These are phyloP conservation scores for Nannobrachium achirus DNA, from an alignment of 2,113 vertebrate genomes.

Conservation along the genomic window DNA sequence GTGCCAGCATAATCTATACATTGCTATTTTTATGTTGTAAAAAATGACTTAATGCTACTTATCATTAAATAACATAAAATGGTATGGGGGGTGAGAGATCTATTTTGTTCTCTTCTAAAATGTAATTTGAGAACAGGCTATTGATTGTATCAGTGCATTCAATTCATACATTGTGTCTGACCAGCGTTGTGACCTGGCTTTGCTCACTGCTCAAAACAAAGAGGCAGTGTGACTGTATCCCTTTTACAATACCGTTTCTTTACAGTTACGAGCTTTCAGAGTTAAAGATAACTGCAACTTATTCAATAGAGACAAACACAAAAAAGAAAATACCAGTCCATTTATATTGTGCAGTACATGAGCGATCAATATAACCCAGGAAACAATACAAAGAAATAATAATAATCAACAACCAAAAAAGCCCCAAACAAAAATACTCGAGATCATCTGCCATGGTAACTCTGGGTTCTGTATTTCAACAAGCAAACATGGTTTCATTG, in stretches of 20 bases:
- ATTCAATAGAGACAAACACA: constrained; percentile 46
- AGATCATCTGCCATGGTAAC: constrained; percentile 36
- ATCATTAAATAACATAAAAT: constrained; percentile 9
- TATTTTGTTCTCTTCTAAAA: constrained; percentile 1
- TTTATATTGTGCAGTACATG: constrained; percentile 17
- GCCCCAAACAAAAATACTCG: constrained; percentile 18
- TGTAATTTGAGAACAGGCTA: constrained; percentile 24
- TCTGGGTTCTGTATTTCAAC: constrained; percentile 43
- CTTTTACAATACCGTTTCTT: constrained; percentile 7
- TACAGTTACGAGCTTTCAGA: constrained; percentile 15
- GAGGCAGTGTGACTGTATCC: constrained; percentile 7
- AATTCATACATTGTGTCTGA: constrained; percentile 19
- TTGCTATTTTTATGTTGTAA: constrained; percentile 10
- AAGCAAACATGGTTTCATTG: constrained; percentile 44
- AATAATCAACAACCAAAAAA: constrained; percentile 20
- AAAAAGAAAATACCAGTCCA: constrained; percentile 35
- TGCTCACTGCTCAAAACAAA: constrained; percentile 2
- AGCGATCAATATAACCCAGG: constrained; percentile 42
- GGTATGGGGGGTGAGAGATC: background rate
- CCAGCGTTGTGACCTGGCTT: constrained; percentile 8
- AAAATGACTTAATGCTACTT: constrained; percentile 14
- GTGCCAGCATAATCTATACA: constrained; percentile 23
- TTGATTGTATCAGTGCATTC: constrained; percentile 28
- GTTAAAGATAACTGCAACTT: constrained; percentile 25
- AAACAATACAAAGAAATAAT: constrained; percentile 40